phyloP scores from a whole-genome alignment of 2,888 invertebrate species.

The Hirtodrosophila histrioides region DNA sequence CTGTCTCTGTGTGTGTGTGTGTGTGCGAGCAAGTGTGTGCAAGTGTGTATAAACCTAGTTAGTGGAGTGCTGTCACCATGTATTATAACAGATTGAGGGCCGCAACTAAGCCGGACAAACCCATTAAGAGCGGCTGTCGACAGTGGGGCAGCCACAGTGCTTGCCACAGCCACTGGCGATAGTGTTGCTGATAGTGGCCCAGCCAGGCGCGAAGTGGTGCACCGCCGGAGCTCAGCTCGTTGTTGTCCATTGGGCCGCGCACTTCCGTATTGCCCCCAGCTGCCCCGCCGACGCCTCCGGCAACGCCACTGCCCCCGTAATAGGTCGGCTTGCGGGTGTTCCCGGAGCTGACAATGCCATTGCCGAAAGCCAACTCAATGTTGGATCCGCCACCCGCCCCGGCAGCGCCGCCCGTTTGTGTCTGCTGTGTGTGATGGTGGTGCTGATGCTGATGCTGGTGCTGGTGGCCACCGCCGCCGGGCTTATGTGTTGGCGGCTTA shows the following conservation, averaged over 20 bases:
- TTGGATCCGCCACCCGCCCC: slow-evolving; percentile 15
- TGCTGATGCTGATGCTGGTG: slow-evolving; percentile 65
- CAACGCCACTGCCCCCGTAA: slow-evolving; percentile 61
- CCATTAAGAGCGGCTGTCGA: slow-evolving; percentile 74
- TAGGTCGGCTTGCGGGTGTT: slow-evolving; percentile 83
- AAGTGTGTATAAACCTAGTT: slow-evolving; percentile 33
- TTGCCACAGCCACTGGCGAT: slow-evolving; percentile 33
- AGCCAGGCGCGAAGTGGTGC: slow-evolving; percentile 21
- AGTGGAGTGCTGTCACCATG: slow-evolving; percentile 38
- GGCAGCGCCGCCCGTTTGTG: slow-evolving; percentile 24
- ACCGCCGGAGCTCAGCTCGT: slow-evolving; percentile 74
- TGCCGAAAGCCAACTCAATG: slow-evolving; percentile 56
- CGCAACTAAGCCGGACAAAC: slow-evolving; percentile 78
- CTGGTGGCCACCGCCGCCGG: slow-evolving; percentile 59
- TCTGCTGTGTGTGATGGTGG: slow-evolving; percentile 61
- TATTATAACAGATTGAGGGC: slow-evolving; percentile 81
- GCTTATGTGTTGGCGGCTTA: slow-evolving; percentile 82
- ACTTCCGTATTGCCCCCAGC: slow-evolving; percentile 74
- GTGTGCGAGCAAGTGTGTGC: slow-evolving; percentile 1
- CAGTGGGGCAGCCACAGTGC: slow-evolving; percentile 26
- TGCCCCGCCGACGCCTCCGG: slow-evolving; percentile 44
- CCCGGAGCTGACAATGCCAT: slow-evolving; percentile 45
- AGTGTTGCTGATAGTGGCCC: slow-evolving; percentile 23
- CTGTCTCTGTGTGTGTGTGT: slow-evolving; percentile 16
- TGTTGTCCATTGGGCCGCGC: slow-evolving; percentile 81